Evolutionary conservation across 2,113 vertebrate genomes (phyloP), one percentile per base, ranked within the genome.

Genomic region (Chlorodrepanis virens): DNA sequence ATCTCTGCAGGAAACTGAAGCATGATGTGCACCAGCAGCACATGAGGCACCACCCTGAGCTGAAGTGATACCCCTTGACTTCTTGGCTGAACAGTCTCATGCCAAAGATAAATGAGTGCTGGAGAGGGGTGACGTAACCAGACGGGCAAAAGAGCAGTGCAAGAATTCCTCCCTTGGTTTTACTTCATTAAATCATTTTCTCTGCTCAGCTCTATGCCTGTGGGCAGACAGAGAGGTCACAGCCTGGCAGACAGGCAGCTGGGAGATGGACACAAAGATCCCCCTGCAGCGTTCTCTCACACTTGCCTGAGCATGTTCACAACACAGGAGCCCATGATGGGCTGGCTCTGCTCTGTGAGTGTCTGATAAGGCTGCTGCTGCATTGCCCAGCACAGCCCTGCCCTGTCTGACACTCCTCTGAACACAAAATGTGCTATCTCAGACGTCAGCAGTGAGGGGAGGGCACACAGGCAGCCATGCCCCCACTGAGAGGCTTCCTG

Each of bases 141-240:
- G 68, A 56, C 68, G 89, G 69, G 68, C 12, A 2, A 89, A 94
- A 84, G 80, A 90, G 47, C 92, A 92, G 76, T 1, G 0, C 8
- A n/a, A 86, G 79, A 90, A 92, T 45, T 86, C 60, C 49, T 64
- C 60, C 29, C 44, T 71, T 53, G 44, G n/a, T 83, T 95, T 92
- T 57, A 60, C n/a, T 83, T 49, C 31, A 74, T 88, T 28, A 83
- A 93, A 87, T 75, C 3, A 79, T 92, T 89, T 68, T 89, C 76
- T 68, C 44, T 72, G 69, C 77, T 93, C 81, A 81, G 68, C 31
- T 47, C n/a, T 24, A 22, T 0, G 65, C 88, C 75, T 35, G 9
- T 4, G 49, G 92, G 81, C 52, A 78, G 81, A 71, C 11, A 50
- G 57, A 49, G 64, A 53, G 68, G 88, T 56, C 83, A 92, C 37